phyloP scores from a whole-genome alignment of 2,797 vertebrate species.

The Thamnophis elegans region DNA sequence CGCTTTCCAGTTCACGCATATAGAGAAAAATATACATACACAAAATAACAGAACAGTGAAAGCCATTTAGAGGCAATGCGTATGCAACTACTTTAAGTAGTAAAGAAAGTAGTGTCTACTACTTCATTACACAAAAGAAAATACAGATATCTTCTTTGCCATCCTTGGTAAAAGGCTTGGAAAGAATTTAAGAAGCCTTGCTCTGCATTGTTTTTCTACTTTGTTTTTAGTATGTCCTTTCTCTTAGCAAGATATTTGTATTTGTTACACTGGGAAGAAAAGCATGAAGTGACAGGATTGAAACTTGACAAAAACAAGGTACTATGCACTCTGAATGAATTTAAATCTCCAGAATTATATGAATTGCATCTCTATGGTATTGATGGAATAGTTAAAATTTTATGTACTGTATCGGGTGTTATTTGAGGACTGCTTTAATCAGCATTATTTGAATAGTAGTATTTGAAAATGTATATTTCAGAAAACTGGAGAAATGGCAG shows the following conservation, averaged over 20 bases:
- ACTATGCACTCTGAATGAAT: not conserved
- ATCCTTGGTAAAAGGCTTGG: not conserved
- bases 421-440: not conserved
- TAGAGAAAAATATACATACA: not conserved
- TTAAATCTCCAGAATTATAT: not conserved
- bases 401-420: not conserved
- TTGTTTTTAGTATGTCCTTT: not conserved
- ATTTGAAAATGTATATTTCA: not conserved
- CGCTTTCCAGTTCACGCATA: not conserved
- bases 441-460: not conserved
- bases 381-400: not conserved
- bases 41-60: not conserved
- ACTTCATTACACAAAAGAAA: not conserved
- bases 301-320: not conserved
- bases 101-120: not conserved
- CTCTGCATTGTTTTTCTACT: not conserved
- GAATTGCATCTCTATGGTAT: not conserved
- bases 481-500: not conserved
- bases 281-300: not conserved
- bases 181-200: not conserved
- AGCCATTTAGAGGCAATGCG: not conserved
- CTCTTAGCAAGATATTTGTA: not conserved
- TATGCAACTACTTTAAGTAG: not conserved
- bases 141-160: not conserved
- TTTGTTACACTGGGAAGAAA: not conserved